phyloP scores from a whole-genome alignment of 1,140 invertebrate species.

The Penaeus japonicus region DNA sequence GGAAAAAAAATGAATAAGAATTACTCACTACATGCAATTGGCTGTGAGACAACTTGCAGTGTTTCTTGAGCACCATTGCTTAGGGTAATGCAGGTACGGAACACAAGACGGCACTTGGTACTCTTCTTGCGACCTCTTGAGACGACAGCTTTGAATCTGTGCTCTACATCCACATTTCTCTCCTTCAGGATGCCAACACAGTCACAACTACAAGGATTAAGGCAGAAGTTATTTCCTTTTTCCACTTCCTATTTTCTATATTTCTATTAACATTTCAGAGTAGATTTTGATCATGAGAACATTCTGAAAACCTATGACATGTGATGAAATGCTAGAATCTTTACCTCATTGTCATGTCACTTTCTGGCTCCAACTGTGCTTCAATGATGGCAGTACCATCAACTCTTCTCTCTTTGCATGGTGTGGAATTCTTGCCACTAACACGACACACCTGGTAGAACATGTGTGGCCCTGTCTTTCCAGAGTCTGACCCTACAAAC shows the following conservation, averaged over 20 bases:
- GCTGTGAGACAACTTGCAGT: conserved; percentile 90
- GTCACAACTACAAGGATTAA: conserved; percentile 66
- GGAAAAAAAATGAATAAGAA: not conserved
- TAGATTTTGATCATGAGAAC: too few species aligned
- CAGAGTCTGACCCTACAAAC: conserved; percentile 87
- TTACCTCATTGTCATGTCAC: conserved; percentile 76
- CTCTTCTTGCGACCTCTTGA: conserved; percentile 91
- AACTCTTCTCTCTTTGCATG: conserved; percentile 85
- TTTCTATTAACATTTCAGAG: too few species aligned
- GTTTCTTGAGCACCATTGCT: conserved; percentile 79
- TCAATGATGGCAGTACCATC: conserved; percentile 95
- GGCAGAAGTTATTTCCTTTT: too few species aligned
- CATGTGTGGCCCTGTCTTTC: conserved; percentile 66
- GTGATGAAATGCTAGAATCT: too few species aligned
- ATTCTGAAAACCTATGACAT: too few species aligned
- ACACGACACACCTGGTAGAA: conserved; percentile 85
- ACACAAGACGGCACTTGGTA: conserved; percentile 93
- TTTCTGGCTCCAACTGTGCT: conserved; percentile 85
- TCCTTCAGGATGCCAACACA: conserved; percentile 82
- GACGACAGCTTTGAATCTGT: conserved; percentile 72
- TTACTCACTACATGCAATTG: conserved; percentile 94
- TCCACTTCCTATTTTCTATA: too few species aligned
- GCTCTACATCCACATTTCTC: conserved; percentile 95
- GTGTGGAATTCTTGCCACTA: conserved; percentile 94
- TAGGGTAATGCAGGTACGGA: conserved; percentile 79